Evolutionary conservation across 2,888 invertebrate genomes (phyloP).

Genomic region (Ptychoptera albimana): DNA sequence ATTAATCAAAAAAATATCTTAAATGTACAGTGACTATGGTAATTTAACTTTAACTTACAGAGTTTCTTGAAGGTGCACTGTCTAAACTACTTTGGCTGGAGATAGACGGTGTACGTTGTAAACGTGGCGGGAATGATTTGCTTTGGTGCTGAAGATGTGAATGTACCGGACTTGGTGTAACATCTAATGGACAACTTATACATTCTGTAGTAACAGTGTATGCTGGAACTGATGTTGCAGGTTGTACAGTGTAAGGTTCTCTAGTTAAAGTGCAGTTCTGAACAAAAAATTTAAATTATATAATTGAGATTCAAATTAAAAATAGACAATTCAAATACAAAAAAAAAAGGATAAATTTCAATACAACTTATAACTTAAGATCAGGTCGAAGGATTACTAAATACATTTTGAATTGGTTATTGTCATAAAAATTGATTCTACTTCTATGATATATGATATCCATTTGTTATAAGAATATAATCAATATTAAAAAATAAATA

Average conservation of each 20-base stretch:
- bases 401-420: no score
- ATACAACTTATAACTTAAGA: background rate
- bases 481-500: no score
- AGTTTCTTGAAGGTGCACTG: slow-evolving; percentile 48
- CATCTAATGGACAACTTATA: slow-evolving; percentile 35
- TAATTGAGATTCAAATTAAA: slow-evolving; percentile 5
- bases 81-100: slow-evolving; percentile 73
- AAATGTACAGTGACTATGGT: no score
- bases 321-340: background rate
- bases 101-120: slow-evolving; percentile 63
- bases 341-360: background rate
- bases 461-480: no score
- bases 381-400: background rate
- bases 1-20: no score
- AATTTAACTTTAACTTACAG: slow-evolving; percentile 21
- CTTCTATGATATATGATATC: no score
- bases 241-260: slow-evolving; percentile 46
- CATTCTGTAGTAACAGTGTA: slow-evolving; percentile 24
- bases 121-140: slow-evolving; percentile 46
- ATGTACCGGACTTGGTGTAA: slow-evolving; percentile 37
- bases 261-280: slow-evolving; percentile 50
- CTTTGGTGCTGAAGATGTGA: slow-evolving; percentile 52
- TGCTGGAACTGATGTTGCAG: slow-evolving; percentile 33
- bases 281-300: slow-evolving; percentile 11
- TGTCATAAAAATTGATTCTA: no score